phyloP scores from a whole-genome alignment of 2,113 vertebrate genomes.

The Vulpes lagopus region DNA sequence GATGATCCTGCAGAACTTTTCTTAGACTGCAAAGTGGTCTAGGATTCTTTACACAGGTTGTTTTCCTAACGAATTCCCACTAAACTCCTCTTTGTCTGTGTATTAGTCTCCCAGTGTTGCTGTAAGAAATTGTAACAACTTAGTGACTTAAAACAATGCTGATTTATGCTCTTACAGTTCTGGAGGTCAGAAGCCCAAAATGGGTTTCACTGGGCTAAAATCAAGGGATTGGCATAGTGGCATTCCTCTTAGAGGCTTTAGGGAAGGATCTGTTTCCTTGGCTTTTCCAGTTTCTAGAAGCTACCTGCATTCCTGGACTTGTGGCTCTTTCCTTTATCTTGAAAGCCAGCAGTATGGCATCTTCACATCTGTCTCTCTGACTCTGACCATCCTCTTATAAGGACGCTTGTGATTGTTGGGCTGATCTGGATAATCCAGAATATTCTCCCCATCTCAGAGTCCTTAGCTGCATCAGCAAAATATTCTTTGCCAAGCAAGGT shows the following conservation, averaged over 20 bases:
- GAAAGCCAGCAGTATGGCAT: not conserved
- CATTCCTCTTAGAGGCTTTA: not conserved
- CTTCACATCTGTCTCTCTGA: not conserved
- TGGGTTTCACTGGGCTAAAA: not conserved
- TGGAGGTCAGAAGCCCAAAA: not conserved
- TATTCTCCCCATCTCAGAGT: not conserved
- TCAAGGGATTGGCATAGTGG: not conserved
- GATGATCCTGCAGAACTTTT: not conserved
- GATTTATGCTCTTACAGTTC: not conserved
- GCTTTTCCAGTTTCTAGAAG: not conserved
- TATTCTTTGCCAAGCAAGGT: not conserved
- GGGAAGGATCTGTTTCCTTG: not conserved
- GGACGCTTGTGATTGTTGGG: not conserved
- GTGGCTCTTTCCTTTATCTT: not conserved
- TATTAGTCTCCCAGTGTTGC: not conserved
- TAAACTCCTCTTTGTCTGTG: not conserved
- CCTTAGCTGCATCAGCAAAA: not conserved
- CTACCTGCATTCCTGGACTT: not conserved
- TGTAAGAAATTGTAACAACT: not conserved
- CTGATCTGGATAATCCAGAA: not conserved
- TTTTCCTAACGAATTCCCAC: not conserved
- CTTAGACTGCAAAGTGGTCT: too few relatives aligned
- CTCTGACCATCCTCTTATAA: not conserved
- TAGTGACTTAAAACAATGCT: not conserved
- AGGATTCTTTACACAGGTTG: not conserved